phyloP scores from a whole-genome alignment of 2,113 vertebrate species.

The Apteryx mantelli region DNA sequence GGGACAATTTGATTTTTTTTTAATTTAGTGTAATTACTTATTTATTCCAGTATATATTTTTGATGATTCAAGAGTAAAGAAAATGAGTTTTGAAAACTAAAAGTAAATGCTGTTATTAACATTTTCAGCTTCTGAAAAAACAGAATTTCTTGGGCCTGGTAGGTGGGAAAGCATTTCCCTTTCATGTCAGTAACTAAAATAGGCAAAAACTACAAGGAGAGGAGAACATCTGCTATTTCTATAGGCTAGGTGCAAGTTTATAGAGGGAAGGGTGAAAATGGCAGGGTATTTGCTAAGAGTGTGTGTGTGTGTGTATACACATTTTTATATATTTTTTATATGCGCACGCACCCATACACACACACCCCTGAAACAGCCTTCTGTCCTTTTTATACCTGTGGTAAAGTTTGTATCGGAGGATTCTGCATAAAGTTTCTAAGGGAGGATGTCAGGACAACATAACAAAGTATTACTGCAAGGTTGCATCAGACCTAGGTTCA shows the following conservation, averaged over 20 bases:
- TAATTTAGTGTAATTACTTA: background rate
- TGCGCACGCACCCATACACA: no score
- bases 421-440: background rate
- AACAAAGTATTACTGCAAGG: background rate
- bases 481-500: background rate
- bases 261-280: background rate
- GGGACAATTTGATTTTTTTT: background rate
- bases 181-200: background rate
- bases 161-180: background rate
- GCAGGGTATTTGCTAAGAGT: background rate
- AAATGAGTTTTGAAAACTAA: background rate
- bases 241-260: background rate
- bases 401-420: background rate
- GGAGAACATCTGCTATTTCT: background rate
- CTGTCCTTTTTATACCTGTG: background rate
- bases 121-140: background rate
- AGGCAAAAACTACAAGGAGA: background rate
- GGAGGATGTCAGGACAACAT: background rate
- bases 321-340: background rate
- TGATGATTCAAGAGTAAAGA: background rate
- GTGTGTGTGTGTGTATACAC: background rate
- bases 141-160: background rate
- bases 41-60: background rate
- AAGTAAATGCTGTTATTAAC: background rate
- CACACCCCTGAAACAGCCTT: background rate